A percentile compares a stretch with the other conserved stretches of the same genome.
These are phyloP conservation scores for Ceyx margarethae DNA, from an alignment of 2,113 vertebrate species.

Conservation along the genomic window DNA sequence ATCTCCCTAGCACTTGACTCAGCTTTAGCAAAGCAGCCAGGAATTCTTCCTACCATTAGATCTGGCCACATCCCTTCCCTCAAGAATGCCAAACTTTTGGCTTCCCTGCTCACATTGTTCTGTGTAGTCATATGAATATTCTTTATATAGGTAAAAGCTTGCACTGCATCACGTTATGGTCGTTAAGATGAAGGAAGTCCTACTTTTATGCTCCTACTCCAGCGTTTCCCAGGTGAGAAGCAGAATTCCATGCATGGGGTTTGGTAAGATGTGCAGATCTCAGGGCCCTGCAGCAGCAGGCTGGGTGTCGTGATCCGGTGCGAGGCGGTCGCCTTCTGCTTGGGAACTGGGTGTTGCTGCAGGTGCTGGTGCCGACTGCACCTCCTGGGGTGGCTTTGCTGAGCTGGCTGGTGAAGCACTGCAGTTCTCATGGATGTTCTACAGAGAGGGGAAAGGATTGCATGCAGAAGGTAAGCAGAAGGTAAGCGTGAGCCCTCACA, in stretches of 20 bases:
- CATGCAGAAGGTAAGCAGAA: not conserved
- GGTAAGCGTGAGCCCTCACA: not conserved
- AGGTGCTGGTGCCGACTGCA: slow-evolving; percentile 25
- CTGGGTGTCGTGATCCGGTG: not conserved
- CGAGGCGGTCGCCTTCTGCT: not conserved
- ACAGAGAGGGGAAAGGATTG: not conserved
- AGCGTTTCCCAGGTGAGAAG: slow-evolving; percentile 50
- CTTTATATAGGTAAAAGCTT: slow-evolving; percentile 67
- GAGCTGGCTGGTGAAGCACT: slow-evolving; percentile 36
- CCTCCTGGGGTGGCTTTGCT: not conserved
- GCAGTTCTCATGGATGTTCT: slow-evolving; percentile 72
- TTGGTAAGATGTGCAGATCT: slow-evolving; percentile 10
- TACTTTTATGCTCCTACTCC: slow-evolving; percentile 51
- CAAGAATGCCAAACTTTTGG: not conserved
- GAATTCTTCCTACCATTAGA: not conserved
- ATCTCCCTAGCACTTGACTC: not conserved
- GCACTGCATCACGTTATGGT: slow-evolving; percentile 47
- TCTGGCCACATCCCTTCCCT: not conserved
- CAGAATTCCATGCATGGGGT: slow-evolving; percentile 67
- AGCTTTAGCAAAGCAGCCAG: not conserved
- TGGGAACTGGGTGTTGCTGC: slow-evolving; percentile 39
- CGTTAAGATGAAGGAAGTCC: slow-evolving; percentile 53
- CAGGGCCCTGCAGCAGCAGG: slow-evolving; percentile 46
- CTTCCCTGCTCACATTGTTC: slow-evolving; percentile 40
- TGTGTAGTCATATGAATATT: slow-evolving; percentile 52